Base-by-base conservation (phyloP, 2,888 invertebrate species). In the Rhingia rostrata region DNA sequence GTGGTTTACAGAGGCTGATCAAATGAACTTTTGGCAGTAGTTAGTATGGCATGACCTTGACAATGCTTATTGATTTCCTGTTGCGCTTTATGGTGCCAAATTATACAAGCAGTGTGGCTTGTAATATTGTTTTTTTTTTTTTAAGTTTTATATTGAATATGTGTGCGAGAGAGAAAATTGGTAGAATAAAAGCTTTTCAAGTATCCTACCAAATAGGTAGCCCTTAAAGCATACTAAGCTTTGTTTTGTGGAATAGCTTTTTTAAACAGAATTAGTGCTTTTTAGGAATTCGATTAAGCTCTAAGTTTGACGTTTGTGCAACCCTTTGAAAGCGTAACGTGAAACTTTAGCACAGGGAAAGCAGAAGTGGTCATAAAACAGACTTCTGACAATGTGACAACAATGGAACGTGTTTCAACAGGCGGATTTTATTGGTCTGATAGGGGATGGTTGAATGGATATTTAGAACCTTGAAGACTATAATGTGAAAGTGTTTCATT, bases 51-150 rank as follows among this genome's bases (percentile, higher is more conserved):
- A 82, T 67, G 86, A 88, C 91, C 91, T 91, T 91, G 90, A 88
- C 90, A 90, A 89, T 89, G 88, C 88, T 86, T 90, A 91, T 91
- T 88, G 90, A 91, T 91, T 91, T 90, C 89, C 88, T 88, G 89
- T 88, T 89, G 86, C 83, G 78, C 78, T 63, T 64, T 58, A 2
- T 30, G 39, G 32, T 77, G 67, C 67, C 69, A 45, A 69, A 73
- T 53, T 67, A 49, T 5, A 49, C 10, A 32, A 61, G 10, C 51
- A 37, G 47, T 49, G 49, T 10, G 10, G 14, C 49, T 30, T 37
- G 12, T 12, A 35, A 22, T 3, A 6, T 14, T 66, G 35, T 43
- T 30, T 69, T 37, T 32, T 60, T 49, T 32, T 5, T 22, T 54
- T 39, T 54, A 14, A 41, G 12, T 69, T 78, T 35, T 30, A 45